Evolutionary conservation across 2,888 invertebrate species (phyloP).

Genomic region (Drosophila recens): DNA sequence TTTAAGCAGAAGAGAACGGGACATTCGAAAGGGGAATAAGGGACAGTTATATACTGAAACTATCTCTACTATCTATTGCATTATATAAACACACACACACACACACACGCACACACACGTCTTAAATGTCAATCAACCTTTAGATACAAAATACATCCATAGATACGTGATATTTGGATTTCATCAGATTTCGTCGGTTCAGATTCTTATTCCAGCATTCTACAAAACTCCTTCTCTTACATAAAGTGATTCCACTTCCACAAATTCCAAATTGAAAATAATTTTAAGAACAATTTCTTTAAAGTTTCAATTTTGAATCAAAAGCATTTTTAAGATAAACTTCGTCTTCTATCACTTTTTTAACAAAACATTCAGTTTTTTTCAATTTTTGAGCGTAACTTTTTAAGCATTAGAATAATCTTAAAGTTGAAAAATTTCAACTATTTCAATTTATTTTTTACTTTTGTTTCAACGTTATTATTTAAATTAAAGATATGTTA

Average conservation of each 20-base stretch:
- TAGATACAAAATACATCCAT: not conserved
- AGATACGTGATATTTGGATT: slow-evolving; percentile 2
- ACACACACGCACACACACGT: not conserved
- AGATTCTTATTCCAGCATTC: not conserved
- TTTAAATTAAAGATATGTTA: too few species aligned
- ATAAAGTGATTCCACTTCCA: too few species aligned
- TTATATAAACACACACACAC: not conserved
- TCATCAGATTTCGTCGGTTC: not conserved
- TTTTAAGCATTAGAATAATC: not conserved
- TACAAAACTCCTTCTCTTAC: too few species aligned
- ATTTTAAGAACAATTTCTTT: too few species aligned
- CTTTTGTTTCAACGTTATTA: not conserved
- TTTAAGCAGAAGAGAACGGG: slow-evolving; percentile 21
- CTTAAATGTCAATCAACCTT: slow-evolving; percentile 9
- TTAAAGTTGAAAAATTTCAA: not conserved
- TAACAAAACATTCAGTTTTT: too few species aligned
- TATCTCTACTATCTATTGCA: not conserved
- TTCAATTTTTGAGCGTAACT: not conserved
- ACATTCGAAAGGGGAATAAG: slow-evolving; percentile 9
- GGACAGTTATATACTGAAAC: slow-evolving; percentile 8
- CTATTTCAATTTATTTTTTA: not conserved
- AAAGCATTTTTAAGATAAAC: too few species aligned
- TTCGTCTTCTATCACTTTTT: too few species aligned
- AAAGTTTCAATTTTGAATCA: too few species aligned
- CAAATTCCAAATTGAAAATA: too few species aligned